Evolutionary conservation across 2,797 vertebrate genomes (phyloP), one percentile per base, ranked within the genome.

Genomic region (Leuciscus waleckii): DNA sequence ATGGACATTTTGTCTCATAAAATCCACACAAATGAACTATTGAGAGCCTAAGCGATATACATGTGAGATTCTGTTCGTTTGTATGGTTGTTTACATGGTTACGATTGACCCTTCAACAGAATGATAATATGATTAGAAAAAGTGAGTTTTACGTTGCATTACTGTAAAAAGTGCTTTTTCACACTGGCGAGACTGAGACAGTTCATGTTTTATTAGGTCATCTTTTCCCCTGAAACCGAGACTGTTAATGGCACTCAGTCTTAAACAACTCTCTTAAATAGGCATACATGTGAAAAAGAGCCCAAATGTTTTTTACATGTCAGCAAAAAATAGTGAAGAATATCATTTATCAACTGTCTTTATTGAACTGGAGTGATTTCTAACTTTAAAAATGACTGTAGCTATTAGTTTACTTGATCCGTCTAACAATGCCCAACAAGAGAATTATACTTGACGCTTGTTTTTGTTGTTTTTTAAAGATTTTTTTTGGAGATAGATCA

Each of bases 1-100:
- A 83, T 90, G 80, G 90, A 87, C 82, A 89, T 79, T 92, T 89
- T 87, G 87, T 90, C 87, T 88, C 71, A 85, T 88, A 4, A 90
- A 91, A 90, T 92, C 90, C 85, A 89, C 89, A 91, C 87, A 90
- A 91, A 90, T 92, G 93, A 90, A 90, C 87, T 91, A 87, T 84
- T 69, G 23, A 37, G 73, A 1, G 63, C 39, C 13, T n/a, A 37
- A 17, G 69, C 54, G 17, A 56, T 35, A 19, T 19, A 46, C 7
- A 14, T 49, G 7, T 43, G 37, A n/a, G 58, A 43, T 32, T 37
- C 29, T 39, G 58, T 63, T 21, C 26, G 67, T 54, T 54, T 65
- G 69, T 29, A 41, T 32, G 54, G 86, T 63, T 41, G 35, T 39
- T 39, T 56, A 2, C n/a, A 9, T 56, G 49, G 29, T 54, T 43